These are phyloP conservation scores for Macrophya annulata DNA, from an alignment of 2,888 invertebrate species.

Conservation along the genomic window DNA sequence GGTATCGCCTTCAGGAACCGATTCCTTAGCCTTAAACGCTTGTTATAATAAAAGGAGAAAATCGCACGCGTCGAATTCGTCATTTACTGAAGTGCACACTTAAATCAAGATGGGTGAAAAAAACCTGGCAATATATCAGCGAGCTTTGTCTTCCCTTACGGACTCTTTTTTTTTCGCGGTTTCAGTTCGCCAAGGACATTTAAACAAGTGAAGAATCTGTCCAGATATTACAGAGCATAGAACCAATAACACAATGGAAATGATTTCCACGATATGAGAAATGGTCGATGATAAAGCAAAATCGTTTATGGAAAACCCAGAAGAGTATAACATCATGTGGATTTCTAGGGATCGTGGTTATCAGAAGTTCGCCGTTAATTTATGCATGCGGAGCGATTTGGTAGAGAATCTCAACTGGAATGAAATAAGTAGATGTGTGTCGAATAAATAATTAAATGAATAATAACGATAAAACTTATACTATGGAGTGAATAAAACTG, in stretches of 20 bases:
- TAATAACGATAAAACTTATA: neutral
- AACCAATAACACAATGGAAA: neutral
- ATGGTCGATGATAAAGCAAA: too few species aligned
- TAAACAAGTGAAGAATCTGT: neutral
- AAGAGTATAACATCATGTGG: neutral
- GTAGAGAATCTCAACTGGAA: neutral
- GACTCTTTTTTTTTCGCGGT: neutral
- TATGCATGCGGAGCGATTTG: constrained; percentile 27
- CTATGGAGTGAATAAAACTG: neutral
- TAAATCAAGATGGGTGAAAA: neutral
- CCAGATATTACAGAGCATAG: neutral
- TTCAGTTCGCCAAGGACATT: neutral
- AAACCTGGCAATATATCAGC: neutral
- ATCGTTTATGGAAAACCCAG: neutral
- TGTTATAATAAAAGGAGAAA: constrained; percentile 33
- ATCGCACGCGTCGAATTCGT: constrained; percentile 35
- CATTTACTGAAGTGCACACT: neutral
- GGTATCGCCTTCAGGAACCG: constrained; percentile 54
- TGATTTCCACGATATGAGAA: neutral
- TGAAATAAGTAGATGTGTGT: neutral
- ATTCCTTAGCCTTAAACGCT: constrained; percentile 22
- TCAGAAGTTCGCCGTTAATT: constrained; percentile 14
- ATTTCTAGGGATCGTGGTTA: neutral
- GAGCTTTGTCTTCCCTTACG: neutral
- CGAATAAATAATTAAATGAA: neutral